Evolutionary conservation across 2,888 invertebrate genomes (phyloP), one percentile per base, ranked within the genome.

Genomic region (Stramonita haemastoma): DNA sequence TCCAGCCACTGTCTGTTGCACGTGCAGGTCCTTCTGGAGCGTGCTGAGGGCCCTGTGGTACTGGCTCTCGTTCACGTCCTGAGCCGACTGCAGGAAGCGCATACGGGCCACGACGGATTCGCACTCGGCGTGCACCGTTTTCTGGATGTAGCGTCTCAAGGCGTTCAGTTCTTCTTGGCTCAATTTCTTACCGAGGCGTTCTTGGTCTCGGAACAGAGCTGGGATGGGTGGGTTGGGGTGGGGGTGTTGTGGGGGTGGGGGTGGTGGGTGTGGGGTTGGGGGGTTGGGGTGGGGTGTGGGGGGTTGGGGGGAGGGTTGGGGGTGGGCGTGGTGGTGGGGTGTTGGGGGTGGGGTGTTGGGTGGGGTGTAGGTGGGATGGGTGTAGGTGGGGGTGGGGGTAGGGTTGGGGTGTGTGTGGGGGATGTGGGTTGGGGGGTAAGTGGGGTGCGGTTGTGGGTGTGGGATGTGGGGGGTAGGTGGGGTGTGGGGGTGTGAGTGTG

Each of bases 161-260:
- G 88, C 90, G 60, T 87, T 88, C 70, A 89, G 79, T n/a, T 90
- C 90, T 13, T 86, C 89, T 29, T 77, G 73, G 26, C 89, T 90
- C 0, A 89, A 88, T n/a, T 89, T 89, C 83, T 81, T 86, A 57
- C 88, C 85, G 22, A 89, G 86, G 22, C 90, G 87, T 0, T 85
- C 86, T n/a, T 90, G 87, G n/a, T 90, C 89, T 32, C 90, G 83
- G 88, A 90, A 90, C 32, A 90, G 84, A 13, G 46, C 90, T 90
- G 87, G 6, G 26, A 19, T 15, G 73, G 73, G 22, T 4, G 73
- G n/a, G 73, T n/a, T 6, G n/a, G n/a, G 22, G 73, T 22, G 73
- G 13, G 73, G 73, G 13, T 13, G n/a, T 26, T n/a, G 60, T 2
- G 60, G 4, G 60, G 4, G 60, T 60, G 60, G 60, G 60, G 60